These are phyloP conservation scores for Mythimna ferrago DNA, from an alignment of 2,888 invertebrate species.

Conservation along the genomic window DNA sequence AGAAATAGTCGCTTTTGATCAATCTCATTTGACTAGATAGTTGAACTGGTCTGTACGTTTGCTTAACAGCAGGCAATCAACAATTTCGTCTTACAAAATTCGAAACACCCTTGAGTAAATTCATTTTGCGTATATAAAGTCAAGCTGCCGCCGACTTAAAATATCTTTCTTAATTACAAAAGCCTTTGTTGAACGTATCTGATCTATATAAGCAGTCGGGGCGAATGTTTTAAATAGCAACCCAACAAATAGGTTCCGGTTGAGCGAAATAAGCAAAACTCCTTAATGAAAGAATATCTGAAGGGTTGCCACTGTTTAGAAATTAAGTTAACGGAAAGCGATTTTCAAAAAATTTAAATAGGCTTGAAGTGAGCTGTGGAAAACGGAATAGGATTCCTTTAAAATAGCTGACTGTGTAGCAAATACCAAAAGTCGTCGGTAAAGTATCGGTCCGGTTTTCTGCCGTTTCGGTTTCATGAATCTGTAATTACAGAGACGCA, in stretches of 20 bases:
- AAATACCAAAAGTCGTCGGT: not conserved
- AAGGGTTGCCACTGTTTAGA: conserved; percentile 72
- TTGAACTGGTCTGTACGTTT: conserved; percentile 27
- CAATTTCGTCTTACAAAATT: conserved; percentile 74
- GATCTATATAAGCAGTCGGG: conserved; percentile 90
- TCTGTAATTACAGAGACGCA: too few relatives aligned
- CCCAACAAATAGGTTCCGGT: conserved; percentile 89
- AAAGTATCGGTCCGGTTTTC: too few relatives aligned
- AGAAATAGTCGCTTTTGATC: conserved; percentile 28
- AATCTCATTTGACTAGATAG: conserved; percentile 12
- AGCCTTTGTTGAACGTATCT: conserved; percentile 91
- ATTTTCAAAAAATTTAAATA: conserved; percentile 3
- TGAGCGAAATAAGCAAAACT: conserved; percentile 86
- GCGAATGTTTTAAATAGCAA: conserved; percentile 90
- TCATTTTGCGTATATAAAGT: conserved; percentile 88
- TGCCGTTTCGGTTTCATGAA: too few relatives aligned
- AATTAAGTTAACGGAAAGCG: conserved; percentile 18
- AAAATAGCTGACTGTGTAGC: not conserved
- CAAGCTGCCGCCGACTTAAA: conserved; percentile 90
- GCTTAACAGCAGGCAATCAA: conserved; percentile 61
- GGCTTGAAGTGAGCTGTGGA: not conserved
- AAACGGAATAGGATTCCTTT: not conserved
- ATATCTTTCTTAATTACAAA: conserved; percentile 91
- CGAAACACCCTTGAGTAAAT: conserved; percentile 87
- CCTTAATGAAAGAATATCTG: conserved; percentile 85